Evolutionary conservation across 1,140 invertebrate genomes (phyloP).

Genomic region (Orchesella cincta): DNA sequence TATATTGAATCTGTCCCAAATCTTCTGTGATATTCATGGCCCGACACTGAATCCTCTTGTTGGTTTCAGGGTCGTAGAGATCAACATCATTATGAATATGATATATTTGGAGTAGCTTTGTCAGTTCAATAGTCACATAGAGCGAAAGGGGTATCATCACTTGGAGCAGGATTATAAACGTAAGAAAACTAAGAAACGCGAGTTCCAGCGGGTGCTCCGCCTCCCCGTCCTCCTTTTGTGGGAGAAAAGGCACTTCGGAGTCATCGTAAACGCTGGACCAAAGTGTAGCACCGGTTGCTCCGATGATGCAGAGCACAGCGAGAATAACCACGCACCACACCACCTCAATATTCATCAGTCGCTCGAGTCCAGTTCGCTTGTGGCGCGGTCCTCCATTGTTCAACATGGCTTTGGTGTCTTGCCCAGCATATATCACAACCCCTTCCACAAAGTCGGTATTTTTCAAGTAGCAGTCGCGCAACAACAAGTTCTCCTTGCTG

Average conservation of each 20-base stretch:
- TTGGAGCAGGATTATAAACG: constrained; percentile 92
- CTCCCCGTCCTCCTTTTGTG: constrained; percentile 52
- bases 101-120: constrained; percentile 93
- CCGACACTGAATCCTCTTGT: constrained; percentile 87
- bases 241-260: constrained; percentile 70
- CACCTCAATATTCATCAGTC: constrained; percentile 92
- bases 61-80: constrained; percentile 78
- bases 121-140: constrained; percentile 95
- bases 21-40: constrained; percentile 97
- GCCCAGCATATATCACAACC: constrained; percentile 94
- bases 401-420: constrained; percentile 97
- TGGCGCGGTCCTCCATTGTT: constrained; percentile 95
- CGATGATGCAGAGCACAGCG: constrained; percentile 84
- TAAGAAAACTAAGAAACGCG: constrained; percentile 89
- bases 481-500: constrained; percentile 87
- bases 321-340: constrained; percentile 95
- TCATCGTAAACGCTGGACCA: constrained; percentile 70
- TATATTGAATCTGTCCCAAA: constrained; percentile 91
- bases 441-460: constrained; percentile 94
- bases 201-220: constrained; percentile 67
- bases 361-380: constrained; percentile 88
- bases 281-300: constrained; percentile 83
- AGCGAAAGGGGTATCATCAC: constrained; percentile 96
- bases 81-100: constrained; percentile 89
- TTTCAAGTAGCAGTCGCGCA: constrained; percentile 90